Conservation (phyloP, 2,888 invertebrate genomes). For the Drosophila histrio region DNA sequence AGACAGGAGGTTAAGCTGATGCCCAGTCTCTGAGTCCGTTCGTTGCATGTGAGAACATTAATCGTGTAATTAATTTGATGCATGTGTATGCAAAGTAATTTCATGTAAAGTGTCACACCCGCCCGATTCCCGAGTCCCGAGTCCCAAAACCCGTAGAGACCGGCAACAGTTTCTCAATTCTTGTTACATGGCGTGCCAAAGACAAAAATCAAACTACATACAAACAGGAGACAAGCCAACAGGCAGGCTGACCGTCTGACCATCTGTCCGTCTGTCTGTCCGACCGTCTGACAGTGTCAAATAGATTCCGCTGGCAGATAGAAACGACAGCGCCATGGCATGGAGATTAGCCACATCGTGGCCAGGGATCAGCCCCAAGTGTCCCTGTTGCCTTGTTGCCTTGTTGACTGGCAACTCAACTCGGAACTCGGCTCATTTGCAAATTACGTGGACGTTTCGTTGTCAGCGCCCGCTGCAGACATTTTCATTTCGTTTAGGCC, state of each 20-base stretch:
- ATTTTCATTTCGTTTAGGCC: conserved; percentile 71
- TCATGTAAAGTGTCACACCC: conserved; percentile 82
- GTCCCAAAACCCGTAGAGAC: neutral
- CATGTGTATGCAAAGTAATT: conserved; percentile 84
- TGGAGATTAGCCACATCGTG: conserved; percentile 71
- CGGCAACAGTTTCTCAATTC: conserved; percentile 19
- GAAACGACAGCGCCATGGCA: conserved; percentile 61
- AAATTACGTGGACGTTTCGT: conserved; percentile 69
- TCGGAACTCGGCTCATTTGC: conserved; percentile 51
- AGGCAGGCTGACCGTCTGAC: neutral
- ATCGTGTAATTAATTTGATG: conserved; percentile 85
- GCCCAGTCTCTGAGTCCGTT: conserved; percentile 28
- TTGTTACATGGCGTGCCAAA: conserved; percentile 53
- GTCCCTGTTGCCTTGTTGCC: conserved; percentile 3
- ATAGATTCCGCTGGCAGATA: conserved; percentile 73
- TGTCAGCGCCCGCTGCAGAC: conserved; percentile 67
- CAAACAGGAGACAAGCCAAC: conserved; percentile 41
- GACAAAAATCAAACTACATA: conserved; percentile 71
- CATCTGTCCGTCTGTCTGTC: neutral
- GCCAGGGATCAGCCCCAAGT: conserved; percentile 51
- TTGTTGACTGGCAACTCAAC: neutral
- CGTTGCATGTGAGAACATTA: conserved; percentile 82
- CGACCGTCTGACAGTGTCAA: conserved; percentile 57
- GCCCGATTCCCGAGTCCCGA: conserved; percentile 19
- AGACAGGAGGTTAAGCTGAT: conserved; percentile 16